These are phyloP conservation scores for Glomeris maerens DNA, from an alignment of 1,140 invertebrate genomes.

Conservation along the genomic window DNA sequence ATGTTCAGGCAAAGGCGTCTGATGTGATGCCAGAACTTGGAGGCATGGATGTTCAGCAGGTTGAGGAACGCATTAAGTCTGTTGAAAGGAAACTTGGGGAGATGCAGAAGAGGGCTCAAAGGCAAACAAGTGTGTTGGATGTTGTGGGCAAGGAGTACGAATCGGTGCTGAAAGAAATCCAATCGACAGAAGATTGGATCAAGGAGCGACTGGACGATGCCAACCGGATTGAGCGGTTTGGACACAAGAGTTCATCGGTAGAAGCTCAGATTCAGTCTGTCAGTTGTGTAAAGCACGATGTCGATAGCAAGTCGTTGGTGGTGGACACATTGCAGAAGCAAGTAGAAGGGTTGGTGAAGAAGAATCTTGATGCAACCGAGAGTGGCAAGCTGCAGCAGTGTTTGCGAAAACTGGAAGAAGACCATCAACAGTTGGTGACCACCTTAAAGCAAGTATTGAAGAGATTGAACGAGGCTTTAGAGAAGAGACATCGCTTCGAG, in stretches of 20 bases:
- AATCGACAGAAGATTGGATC: constrained; percentile 53
- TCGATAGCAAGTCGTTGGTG: constrained; percentile 3
- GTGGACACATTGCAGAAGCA: constrained; percentile 5
- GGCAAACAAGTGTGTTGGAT: constrained; percentile 41
- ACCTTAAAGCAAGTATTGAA: constrained; percentile 5
- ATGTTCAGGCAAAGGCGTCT: constrained; percentile 13
- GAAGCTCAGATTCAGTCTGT: too few relatives aligned
- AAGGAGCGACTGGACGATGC: constrained; percentile 47
- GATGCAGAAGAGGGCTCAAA: constrained; percentile 61
- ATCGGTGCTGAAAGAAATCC: constrained; percentile 38
- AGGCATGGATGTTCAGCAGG: constrained; percentile 73
- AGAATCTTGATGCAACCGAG: constrained; percentile 4
- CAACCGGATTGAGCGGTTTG: constrained; percentile 44
- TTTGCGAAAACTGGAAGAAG: constrained; percentile 1
- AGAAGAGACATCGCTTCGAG: constrained; percentile 54
- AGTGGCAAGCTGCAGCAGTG: constrained; percentile 6
- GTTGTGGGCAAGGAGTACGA: constrained; percentile 52
- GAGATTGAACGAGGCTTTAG: constrained; percentile 27
- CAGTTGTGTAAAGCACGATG: constrained; percentile 2
- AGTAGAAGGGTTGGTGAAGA: not conserved
- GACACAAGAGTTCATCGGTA: too few relatives aligned
- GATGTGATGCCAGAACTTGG: constrained; percentile 28
- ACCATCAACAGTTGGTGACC: constrained; percentile 1
- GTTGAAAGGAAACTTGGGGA: constrained; percentile 67
- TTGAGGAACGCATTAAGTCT: constrained; percentile 60